phyloP scores from a whole-genome alignment of 2,113 vertebrate genomes.

The Nipponia nippon region DNA sequence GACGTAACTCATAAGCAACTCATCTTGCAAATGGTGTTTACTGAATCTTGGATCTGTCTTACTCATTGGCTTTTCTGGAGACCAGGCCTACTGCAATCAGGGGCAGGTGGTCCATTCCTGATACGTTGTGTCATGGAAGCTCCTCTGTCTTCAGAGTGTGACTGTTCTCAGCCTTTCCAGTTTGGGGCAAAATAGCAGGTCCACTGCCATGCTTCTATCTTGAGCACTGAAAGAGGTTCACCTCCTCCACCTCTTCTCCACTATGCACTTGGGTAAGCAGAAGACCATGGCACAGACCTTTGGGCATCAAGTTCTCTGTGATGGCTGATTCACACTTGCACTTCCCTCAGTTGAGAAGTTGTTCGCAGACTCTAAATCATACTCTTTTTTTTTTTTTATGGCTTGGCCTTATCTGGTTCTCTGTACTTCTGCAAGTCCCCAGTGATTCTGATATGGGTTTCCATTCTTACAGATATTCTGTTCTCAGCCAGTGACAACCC shows the following conservation, averaged over 20 bases:
- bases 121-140: neutral
- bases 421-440: neutral
- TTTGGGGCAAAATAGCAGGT: neutral
- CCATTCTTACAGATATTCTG: neutral
- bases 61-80: neutral
- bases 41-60: neutral
- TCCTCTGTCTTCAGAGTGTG: neutral
- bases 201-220: neutral
- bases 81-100: neutral
- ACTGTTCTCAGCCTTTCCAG: neutral
- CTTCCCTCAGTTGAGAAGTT: neutral
- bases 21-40: neutral
- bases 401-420: neutral
- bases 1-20: neutral
- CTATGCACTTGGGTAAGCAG: neutral
- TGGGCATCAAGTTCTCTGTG: neutral
- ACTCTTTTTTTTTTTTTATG: rapidly evolving
- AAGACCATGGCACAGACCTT: neutral
- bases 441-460: neutral
- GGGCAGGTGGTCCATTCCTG: neutral
- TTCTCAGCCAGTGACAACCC: neutral
- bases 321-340: neutral
- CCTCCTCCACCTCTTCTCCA: neutral
- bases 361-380: neutral
- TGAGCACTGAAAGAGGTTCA: neutral